Base-by-base conservation (phyloP, 2,113 vertebrate genomes). In the Pipra filicauda region DNA sequence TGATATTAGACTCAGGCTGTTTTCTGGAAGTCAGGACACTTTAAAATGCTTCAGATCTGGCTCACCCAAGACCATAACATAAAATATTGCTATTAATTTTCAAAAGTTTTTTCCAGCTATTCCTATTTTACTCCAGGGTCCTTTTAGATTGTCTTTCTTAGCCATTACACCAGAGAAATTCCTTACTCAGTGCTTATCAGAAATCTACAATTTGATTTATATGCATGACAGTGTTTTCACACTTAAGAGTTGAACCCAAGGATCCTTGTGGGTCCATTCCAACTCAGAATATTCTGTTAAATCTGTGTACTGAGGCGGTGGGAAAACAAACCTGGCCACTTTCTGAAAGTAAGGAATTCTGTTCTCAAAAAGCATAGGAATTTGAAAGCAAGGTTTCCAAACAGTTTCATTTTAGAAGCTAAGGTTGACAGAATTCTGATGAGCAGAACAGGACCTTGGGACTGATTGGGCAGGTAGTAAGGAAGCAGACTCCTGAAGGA, bases 371-470 rank as follows among this genome's bases (percentile, higher is more conserved):
- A 87, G 23, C 46, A 33, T 33, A 88, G 46, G 73, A 65, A 61
- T 72, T 87, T 69, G 82, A 81, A 95, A 84, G 21, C 27, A 15
- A 48, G 33, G 37, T 90, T 96, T 92, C 48, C 65, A 86, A 66
- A 69, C 30, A 37, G n/a, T 70, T 93, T 54, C 33, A 15, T 66
- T 93, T 94, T 64, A 92, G 96, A 85, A 93, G 51, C 30, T 95
- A 5, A 61, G 43, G 17, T 23, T 66, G 17, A 58, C 79, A 39
- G 86, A 96, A 85, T 26, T 59, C n/a, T 59, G 27, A 30, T 2
- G 30, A 89, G n/a, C 78, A 76, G 67, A 89, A 70, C 48, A 80
- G 91, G 61, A 18, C 41, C n/a, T 62, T 48, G 22, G 57, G 69
- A 26, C 54, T 69, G 81, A n/a, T 37, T 71, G 43, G 57, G 72